Conservation (phyloP, 2,888 invertebrate genomes). For the Papilio protenor region DNA sequence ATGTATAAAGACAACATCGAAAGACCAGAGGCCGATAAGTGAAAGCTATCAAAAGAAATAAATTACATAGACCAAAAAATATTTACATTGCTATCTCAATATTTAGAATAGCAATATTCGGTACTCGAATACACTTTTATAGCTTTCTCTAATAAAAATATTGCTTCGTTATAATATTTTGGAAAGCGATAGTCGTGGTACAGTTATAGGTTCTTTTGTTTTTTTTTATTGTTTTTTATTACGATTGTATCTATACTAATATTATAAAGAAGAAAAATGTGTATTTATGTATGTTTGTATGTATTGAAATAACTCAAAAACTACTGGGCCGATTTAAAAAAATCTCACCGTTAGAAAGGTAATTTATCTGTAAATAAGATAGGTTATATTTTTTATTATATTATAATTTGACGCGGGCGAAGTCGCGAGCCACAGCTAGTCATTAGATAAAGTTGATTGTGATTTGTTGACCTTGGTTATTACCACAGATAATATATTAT, state of each 20-base stretch:
- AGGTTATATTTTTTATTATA: no score
- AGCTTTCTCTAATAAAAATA: slow-evolving; percentile 14
- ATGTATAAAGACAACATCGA: not conserved
- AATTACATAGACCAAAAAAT: slow-evolving; percentile 34
- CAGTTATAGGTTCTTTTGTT: not conserved
- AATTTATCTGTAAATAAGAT: no score
- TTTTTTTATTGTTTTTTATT: not conserved
- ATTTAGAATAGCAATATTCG: not conserved
- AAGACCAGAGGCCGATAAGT: not conserved
- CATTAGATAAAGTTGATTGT: not conserved
- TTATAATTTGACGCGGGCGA: no score
- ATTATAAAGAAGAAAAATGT: no score
- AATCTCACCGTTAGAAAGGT: no score
- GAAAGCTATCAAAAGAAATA: not conserved
- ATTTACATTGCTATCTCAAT: slow-evolving; percentile 21
- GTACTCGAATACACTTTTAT: not conserved
- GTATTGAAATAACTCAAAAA: no score
- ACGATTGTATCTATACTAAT: no score
- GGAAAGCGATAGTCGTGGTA: not conserved
- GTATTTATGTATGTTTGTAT: no score
- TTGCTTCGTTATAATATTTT: slow-evolving; percentile 1
- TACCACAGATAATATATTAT: no score
- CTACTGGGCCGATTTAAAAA: no score
- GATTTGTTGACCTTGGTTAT: no score
- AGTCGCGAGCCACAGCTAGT: no score